Conservation (phyloP, 2,888 invertebrate genomes). For the Microplitis deprimator region DNA sequence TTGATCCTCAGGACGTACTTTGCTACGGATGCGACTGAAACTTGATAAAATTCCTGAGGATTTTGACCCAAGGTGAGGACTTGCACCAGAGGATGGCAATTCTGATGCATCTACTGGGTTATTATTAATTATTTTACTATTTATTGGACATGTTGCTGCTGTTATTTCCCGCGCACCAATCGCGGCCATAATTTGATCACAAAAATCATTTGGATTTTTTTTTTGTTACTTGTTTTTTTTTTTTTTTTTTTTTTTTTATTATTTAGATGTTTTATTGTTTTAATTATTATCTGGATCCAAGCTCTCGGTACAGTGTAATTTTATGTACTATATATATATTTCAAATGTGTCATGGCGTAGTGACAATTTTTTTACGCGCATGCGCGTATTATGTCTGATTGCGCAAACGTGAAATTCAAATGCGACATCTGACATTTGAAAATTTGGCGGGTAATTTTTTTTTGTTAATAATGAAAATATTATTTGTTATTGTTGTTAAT, state of each 20-base stretch:
- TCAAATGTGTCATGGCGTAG: background rate
- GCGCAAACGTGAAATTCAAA: no score
- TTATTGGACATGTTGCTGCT: no score
- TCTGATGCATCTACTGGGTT: background rate
- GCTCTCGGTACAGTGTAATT: background rate
- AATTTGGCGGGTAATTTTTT: no score
- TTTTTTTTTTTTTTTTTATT: background rate
- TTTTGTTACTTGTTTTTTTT: background rate
- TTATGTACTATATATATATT: background rate
- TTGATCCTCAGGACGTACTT: background rate
- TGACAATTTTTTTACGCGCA: slow-evolving; percentile 8
- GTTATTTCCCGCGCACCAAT: no score
- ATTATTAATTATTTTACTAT: no score
- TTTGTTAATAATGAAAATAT: no score
- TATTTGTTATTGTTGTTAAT: no score
- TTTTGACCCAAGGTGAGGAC: background rate
- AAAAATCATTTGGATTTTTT: no score
- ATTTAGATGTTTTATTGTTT: background rate
- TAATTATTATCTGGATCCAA: background rate
- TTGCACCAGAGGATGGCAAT: background rate
- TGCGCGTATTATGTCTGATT: no score
- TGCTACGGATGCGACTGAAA: slow-evolving; percentile 5
- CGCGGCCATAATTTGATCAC: no score
- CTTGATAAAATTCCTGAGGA: background rate
- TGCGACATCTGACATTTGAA: no score